Percentiles rank a stretch among this genome's conserved stretches.
phyloP scores from a whole-genome alignment of 2,113 vertebrate genomes.

The Ondatra zibethicus region DNA sequence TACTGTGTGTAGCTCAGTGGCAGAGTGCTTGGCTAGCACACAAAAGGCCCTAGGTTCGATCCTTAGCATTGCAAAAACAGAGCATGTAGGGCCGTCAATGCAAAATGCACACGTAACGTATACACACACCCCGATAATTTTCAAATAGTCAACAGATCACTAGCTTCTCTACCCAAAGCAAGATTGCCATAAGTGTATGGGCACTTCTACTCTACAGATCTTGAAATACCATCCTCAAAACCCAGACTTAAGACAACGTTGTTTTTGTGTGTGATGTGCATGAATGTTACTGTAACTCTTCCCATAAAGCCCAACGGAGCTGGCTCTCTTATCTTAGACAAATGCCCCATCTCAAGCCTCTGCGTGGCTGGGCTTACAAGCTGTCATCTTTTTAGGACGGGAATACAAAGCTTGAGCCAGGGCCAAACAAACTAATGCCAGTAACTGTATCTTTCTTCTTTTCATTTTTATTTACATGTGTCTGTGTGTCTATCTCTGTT shows the following conservation, averaged over 20 bases:
- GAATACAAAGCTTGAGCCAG: neutral
- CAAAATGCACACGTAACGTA: neutral
- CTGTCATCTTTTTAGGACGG: neutral
- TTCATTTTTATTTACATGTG: neutral
- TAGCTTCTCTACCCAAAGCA: slow-evolving; percentile 15
- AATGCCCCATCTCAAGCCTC: neutral
- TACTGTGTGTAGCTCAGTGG: neutral
- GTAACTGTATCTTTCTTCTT: neutral
- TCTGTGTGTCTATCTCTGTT: neutral
- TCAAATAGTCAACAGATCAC: neutral
- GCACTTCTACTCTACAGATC: neutral
- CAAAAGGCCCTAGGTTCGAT: neutral
- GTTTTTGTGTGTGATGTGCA: neutral
- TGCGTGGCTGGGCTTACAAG: neutral
- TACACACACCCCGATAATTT: neutral
- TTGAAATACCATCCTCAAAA: neutral
- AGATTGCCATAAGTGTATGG: neutral
- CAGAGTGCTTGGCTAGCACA: too few species aligned
- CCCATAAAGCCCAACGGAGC: neutral
- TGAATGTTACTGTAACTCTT: neutral
- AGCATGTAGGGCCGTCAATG: neutral
- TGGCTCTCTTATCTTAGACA: slow-evolving; percentile 11
- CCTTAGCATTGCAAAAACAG: neutral
- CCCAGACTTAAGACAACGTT: neutral
- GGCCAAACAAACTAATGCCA: neutral